These are phyloP conservation scores for Hemiprocne comata DNA, from an alignment of 2,113 vertebrate genomes.

Conservation along the genomic window DNA sequence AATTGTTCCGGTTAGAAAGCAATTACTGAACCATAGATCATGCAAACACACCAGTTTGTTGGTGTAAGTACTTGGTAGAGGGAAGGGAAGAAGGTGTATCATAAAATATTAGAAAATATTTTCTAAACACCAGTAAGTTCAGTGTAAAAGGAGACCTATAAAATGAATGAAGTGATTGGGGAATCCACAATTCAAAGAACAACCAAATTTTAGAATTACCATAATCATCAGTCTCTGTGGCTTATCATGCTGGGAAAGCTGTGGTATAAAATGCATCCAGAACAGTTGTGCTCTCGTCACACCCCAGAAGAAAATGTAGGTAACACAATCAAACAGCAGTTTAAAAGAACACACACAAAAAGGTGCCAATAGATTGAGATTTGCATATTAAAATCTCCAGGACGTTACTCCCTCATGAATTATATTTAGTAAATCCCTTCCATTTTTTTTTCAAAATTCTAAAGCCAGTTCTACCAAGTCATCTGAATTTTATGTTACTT, in stretches of 20 bases:
- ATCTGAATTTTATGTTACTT: slow-evolving; percentile 39
- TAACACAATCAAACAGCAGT: fast-evolving
- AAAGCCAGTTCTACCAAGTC: background rate
- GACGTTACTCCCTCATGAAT: background rate
- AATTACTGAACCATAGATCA: background rate
- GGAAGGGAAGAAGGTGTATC: background rate
- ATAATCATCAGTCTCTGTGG: background rate
- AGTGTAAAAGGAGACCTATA: background rate
- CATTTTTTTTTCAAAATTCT: background rate
- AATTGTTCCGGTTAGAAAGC: slow-evolving; percentile 3
- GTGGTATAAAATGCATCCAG: background rate
- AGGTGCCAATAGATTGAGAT: background rate
- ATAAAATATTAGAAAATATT: background rate
- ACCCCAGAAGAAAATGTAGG: background rate
- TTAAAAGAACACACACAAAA: background rate
- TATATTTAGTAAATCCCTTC: background rate
- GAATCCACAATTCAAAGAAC: background rate
- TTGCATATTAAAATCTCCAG: background rate
- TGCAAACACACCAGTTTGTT: background rate
- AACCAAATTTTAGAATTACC: background rate
- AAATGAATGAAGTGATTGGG: background rate
- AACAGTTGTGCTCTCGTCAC: background rate
- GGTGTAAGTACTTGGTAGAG: background rate
- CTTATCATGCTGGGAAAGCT: fast-evolving
- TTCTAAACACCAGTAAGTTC: background rate